Evolutionary conservation across 2,888 invertebrate species (phyloP), one percentile per base, ranked within the genome.

Genomic region (Apeira syringaria): DNA sequence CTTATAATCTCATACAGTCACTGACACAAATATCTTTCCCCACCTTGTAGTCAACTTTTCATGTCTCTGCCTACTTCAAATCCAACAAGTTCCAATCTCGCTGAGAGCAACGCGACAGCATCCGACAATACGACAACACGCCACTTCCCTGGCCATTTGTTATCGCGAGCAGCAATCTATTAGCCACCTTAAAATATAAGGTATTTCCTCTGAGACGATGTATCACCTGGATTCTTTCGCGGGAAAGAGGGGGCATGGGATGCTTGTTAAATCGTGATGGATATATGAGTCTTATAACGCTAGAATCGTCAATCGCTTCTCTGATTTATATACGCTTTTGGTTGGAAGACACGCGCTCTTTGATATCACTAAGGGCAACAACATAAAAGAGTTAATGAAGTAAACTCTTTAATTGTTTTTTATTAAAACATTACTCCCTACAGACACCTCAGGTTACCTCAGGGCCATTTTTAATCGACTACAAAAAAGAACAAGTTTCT

Each of bases 71-170:
- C 17, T 5, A 17, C 17, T 1, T 43, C 9, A 32, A 28, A 28
- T 17, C 1, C 17, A 7, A n/a, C n/a, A 35, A 43, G 38, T 47
- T 50, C 65, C 59, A 70, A 70, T 70, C 60, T 57, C 42, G 60
- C 47, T 70, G 58, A 70, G 50, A 68, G 69, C 60, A 38, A 15
- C 12, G 51, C 10, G 32, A 25, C 40, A 34, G 33, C 52, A 47
- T 28, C 29, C 37, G 48, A 66, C 56, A 65, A 65, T 59, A 58
- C 56, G 47, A 53, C 46, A 36, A 40, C 53, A 55, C 28, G 50
- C 47, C 47, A 50, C 56, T 60, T 61, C 49, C 39, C 53, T 43
- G 46, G 51, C 50, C 60, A 62, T 68, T 61, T 60, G 56, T 65
- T 61, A 59, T 54, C 44, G 39, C 39, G 29, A 50, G 36, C 39